phyloP scores from a whole-genome alignment of 1,140 invertebrate species.

The Diorhabda elongata region DNA sequence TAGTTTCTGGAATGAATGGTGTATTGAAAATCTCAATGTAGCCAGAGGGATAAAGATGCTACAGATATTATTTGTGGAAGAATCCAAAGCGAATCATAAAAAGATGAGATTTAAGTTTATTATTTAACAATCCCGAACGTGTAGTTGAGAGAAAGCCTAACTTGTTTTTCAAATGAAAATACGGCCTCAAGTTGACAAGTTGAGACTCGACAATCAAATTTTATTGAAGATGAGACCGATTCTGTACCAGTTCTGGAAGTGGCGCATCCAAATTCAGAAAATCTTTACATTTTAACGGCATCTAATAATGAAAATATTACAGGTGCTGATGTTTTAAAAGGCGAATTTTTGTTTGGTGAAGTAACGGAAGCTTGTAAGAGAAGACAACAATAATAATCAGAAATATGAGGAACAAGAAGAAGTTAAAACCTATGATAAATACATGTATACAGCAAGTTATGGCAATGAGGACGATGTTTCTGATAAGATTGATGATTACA shows the following conservation, averaged over 20 bases:
- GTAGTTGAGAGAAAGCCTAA: conserved; percentile 4
- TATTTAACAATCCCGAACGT: neutral
- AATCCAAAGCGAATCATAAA: conserved; percentile 3
- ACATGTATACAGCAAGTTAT: neutral
- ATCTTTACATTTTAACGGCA: conserved; percentile 2
- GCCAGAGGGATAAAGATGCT: neutral
- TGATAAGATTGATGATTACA: neutral
- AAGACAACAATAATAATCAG: neutral
- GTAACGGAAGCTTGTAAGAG: neutral
- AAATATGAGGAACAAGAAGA: no score
- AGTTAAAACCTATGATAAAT: neutral
- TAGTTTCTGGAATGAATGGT: no score
- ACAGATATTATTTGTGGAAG: neutral
- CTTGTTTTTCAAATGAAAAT: conserved; percentile 2
- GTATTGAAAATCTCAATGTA: no score
- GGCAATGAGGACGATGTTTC: conserved; percentile 5
- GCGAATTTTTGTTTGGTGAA: conserved; percentile 5
- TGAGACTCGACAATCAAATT: neutral
- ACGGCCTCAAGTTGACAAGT: neutral
- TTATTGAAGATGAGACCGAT: neutral
- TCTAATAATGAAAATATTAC: no score
- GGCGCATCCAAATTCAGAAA: conserved; percentile 4
- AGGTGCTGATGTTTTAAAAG: neutral
- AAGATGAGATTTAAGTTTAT: neutral
- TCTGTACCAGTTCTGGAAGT: conserved; percentile 6